phyloP scores from a whole-genome alignment of 2,888 invertebrate species.

The Microctonus brassicae region DNA sequence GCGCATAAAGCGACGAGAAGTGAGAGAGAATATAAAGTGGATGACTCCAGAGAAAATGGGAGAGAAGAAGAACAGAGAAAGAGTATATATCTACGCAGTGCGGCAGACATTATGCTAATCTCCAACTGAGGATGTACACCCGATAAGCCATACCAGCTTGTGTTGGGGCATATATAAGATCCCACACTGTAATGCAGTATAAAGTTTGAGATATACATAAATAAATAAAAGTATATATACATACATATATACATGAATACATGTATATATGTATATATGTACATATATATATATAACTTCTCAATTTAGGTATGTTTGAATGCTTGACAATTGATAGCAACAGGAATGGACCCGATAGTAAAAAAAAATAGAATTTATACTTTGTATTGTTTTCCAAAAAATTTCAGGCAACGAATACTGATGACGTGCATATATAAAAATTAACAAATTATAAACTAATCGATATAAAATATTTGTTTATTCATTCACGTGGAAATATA shows the following conservation, averaged over 20 bases:
- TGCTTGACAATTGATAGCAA: slow-evolving; percentile 55
- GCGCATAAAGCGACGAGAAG: background rate
- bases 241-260: no score
- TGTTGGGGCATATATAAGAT: slow-evolving; percentile 46
- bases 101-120: slow-evolving; percentile 69
- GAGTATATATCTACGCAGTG: slow-evolving; percentile 42
- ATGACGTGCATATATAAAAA: background rate
- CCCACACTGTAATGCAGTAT: slow-evolving; percentile 53
- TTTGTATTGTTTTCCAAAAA: no score
- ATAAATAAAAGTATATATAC: no score
- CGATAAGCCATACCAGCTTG: slow-evolving; percentile 62
- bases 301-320: slow-evolving; percentile 56
- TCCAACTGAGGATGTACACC: slow-evolving; percentile 67
- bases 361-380: slow-evolving; percentile 17
- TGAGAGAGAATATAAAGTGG: background rate
- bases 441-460: no score
- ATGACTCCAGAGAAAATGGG: slow-evolving; percentile 11
- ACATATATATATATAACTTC: slow-evolving; percentile 52
- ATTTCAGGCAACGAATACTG: background rate
- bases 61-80: slow-evolving; percentile 19
- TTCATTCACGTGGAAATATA: slow-evolving; percentile 1
- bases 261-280: background rate
- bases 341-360: slow-evolving; percentile 13
- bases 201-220: slow-evolving; percentile 57
- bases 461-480: background rate